A percentile compares a stretch with the other conserved stretches of the same genome.
These are phyloP conservation scores for Protomyctophum bolini DNA, from an alignment of 2,113 vertebrate species.

Conservation along the genomic window DNA sequence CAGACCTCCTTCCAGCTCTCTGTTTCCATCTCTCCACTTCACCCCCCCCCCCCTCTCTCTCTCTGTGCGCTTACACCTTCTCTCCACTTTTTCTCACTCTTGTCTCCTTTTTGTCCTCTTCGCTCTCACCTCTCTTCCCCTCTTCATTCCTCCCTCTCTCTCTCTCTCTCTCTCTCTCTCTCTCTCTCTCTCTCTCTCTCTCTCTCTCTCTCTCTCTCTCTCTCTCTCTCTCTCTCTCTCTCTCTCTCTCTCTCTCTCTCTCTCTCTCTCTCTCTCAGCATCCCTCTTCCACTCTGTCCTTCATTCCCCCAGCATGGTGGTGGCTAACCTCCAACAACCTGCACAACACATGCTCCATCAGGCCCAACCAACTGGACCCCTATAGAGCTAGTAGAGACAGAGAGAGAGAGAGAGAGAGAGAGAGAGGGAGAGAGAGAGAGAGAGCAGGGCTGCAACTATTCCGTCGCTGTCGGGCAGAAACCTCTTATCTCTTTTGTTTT, in stretches of 20 bases:
- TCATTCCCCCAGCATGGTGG: background rate
- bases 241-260: constrained; percentile 8
- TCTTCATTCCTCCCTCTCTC: constrained; percentile 10
- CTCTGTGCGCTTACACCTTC: background rate
- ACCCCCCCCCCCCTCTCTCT: background rate
- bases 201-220: constrained; percentile 18
- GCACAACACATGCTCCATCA: constrained; percentile 47
- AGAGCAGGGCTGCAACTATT: no score
- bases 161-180: background rate
- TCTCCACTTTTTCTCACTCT: background rate
- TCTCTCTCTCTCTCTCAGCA: constrained; percentile 17
- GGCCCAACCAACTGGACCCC: no score
- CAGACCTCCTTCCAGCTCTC: no score
- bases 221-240: background rate
- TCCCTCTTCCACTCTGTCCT: constrained; percentile 7
- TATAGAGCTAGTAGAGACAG: no score
- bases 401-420: no score
- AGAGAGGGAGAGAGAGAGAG: no score
- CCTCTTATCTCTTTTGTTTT: no score
- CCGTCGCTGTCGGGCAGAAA: no score
- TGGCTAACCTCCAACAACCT: constrained; percentile 55
- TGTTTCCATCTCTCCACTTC: background rate
- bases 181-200: constrained; percentile 6
- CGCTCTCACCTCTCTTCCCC: constrained; percentile 13
- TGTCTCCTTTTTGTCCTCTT: constrained; percentile 17